phyloP scores from a whole-genome alignment of 2,113 vertebrate genomes.

The Centropus unirufus region DNA sequence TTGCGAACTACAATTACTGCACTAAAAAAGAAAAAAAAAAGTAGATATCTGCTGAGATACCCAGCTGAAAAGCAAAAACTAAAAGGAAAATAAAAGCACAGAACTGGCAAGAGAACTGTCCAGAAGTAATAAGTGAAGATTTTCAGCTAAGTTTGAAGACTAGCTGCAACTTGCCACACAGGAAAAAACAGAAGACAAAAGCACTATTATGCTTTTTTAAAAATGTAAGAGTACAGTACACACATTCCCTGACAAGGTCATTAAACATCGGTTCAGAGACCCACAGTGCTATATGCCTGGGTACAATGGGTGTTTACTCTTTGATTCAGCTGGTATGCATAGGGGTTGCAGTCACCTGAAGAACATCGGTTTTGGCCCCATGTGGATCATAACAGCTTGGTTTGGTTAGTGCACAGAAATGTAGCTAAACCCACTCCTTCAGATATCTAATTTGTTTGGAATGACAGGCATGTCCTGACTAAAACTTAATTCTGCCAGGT shows the following conservation, averaged over 20 bases:
- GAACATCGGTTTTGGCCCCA: not conserved
- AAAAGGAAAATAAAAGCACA: not conserved
- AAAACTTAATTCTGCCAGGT: conserved; percentile 69
- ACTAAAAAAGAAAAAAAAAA: not conserved
- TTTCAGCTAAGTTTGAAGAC: conserved; percentile 36
- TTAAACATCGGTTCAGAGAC: conserved; percentile 48
- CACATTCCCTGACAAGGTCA: conserved; percentile 65
- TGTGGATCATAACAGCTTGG: not conserved
- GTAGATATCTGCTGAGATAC: not conserved
- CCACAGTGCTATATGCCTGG: not conserved
- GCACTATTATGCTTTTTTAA: conserved; percentile 64
- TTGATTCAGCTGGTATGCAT: conserved; percentile 46
- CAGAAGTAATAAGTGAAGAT: conserved; percentile 28
- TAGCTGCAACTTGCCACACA: conserved; percentile 67
- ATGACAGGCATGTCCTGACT: conserved; percentile 76
- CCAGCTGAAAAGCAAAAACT: not conserved
- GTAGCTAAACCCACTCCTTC: conserved; percentile 49
- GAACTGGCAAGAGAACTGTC: conserved; percentile 41
- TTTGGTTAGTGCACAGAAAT: conserved; percentile 53
- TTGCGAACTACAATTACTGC: conserved; percentile 12
- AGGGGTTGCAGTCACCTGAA: conserved; percentile 22
- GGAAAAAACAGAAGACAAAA: conserved; percentile 70
- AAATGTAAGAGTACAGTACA: conserved; percentile 38
- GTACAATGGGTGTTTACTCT: conserved; percentile 59
- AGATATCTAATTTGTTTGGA: conserved; percentile 74